These are phyloP conservation scores for Heteropelma amictum DNA, from an alignment of 2,888 invertebrate genomes.

Conservation along the genomic window DNA sequence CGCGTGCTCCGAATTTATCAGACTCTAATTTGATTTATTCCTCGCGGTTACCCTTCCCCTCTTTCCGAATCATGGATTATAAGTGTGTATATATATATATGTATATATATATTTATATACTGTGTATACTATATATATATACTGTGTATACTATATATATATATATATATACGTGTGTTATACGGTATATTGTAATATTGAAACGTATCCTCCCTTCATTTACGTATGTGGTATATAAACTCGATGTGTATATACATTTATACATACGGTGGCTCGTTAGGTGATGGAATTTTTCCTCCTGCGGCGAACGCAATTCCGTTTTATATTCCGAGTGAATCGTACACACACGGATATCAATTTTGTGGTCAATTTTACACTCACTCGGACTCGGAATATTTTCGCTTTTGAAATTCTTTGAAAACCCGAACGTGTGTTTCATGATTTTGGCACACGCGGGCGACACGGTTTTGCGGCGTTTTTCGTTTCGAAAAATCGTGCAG, in stretches of 20 bases:
- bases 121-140: too few relatives aligned
- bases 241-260: too few relatives aligned
- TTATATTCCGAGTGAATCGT: slow-evolving; percentile 10
- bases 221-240: slow-evolving; percentile 41
- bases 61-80: slow-evolving; percentile 31
- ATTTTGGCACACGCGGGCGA: too few relatives aligned
- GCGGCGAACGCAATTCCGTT: slow-evolving; percentile 35
- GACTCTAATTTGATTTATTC: slow-evolving; percentile 58
- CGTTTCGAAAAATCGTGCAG: too few relatives aligned
- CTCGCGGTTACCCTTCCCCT: slow-evolving; percentile 37
- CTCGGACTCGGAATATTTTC: slow-evolving; percentile 3
- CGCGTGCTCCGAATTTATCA: slow-evolving; percentile 57
- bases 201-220: slow-evolving; percentile 36
- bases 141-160: neutral
- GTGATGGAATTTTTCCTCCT: slow-evolving; percentile 35
- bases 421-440: neutral
- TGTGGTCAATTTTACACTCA: slow-evolving; percentile 25
- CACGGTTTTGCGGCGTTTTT: too few relatives aligned
- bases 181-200: neutral
- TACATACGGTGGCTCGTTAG: slow-evolving; percentile 46
- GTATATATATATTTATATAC: neutral
- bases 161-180: neutral
- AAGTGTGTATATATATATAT: neutral
- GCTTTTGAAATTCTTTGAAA: neutral
- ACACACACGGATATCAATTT: neutral